These are phyloP conservation scores for Drosophila tanythrix DNA, from an alignment of 2,888 invertebrate genomes.

Conservation along the genomic window DNA sequence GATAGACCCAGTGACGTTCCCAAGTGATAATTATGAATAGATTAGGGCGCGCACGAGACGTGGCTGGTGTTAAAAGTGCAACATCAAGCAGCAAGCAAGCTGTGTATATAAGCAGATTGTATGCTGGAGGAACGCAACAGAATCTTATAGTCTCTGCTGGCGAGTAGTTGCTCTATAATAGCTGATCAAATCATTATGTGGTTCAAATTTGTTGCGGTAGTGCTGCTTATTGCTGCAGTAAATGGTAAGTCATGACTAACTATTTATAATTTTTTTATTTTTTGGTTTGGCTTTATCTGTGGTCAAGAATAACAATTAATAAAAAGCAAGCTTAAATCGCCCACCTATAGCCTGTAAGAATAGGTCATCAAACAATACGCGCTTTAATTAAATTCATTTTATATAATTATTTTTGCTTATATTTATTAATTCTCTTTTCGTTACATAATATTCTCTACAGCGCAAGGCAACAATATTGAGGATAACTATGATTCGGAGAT, in stretches of 20 bases:
- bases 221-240: slow-evolving; percentile 25
- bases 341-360: not conserved
- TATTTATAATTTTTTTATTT: not conserved
- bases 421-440: not conserved
- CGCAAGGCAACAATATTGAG: slow-evolving; percentile 25
- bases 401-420: not conserved
- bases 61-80: not conserved
- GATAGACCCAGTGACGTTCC: slow-evolving; percentile 2
- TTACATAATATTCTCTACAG: slow-evolving; percentile 14
- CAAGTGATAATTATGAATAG: not conserved
- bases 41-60: not conserved
- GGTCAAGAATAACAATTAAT: not conserved
- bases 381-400: not conserved
- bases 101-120: slow-evolving; percentile 44
- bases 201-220: slow-evolving; percentile 18
- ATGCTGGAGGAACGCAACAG: slow-evolving; percentile 36
- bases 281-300: not conserved
- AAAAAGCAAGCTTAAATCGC: not conserved
- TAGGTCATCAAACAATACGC: not conserved
- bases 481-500: slow-evolving; percentile 56
- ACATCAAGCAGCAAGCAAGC: not conserved
- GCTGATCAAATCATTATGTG: slow-evolving; percentile 43
- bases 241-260: slow-evolving; percentile 35
- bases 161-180: slow-evolving; percentile 31
- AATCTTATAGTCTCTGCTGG: slow-evolving; percentile 46